These are phyloP conservation scores for Saguinus imperator DNA, from an alignment of 2,113 vertebrate genomes.

Conservation along the genomic window DNA sequence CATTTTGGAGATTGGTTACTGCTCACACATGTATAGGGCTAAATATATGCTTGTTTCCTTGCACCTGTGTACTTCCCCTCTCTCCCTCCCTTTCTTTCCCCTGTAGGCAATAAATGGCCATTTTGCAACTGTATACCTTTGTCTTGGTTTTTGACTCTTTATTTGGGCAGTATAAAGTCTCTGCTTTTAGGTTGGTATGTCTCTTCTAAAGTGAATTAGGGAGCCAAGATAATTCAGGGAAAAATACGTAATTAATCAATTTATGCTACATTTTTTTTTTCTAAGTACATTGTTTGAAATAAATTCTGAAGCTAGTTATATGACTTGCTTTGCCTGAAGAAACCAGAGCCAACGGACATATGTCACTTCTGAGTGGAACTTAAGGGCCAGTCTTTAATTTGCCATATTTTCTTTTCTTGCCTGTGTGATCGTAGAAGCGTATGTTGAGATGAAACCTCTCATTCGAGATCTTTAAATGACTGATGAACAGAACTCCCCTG, in stretches of 20 bases:
- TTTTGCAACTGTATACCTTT: slow-evolving; percentile 75
- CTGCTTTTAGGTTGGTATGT: background rate
- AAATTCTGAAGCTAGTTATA: background rate
- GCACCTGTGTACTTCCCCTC: slow-evolving; percentile 68
- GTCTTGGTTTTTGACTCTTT: slow-evolving; percentile 59
- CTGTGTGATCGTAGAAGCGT: background rate
- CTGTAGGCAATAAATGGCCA: slow-evolving; percentile 82
- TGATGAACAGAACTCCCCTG: background rate
- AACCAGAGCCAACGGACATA: background rate
- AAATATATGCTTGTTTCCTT: slow-evolving; percentile 77
- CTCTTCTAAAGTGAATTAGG: slow-evolving; percentile 18
- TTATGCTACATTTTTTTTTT: background rate
- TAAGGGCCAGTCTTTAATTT: background rate
- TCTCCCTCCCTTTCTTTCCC: slow-evolving; percentile 58
- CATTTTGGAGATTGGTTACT: slow-evolving; percentile 76
- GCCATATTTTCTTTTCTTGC: background rate
- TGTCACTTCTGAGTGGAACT: background rate
- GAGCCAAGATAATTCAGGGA: background rate
- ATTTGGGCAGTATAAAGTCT: slow-evolving; percentile 42
- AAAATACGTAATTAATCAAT: background rate
- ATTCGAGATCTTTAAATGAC: background rate
- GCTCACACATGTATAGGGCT: slow-evolving; percentile 77
- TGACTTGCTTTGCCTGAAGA: slow-evolving; percentile 24
- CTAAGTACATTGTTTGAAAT: slow-evolving; percentile 10
- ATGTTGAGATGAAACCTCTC: background rate